Evolutionary conservation across 2,113 vertebrate genomes (phyloP).

Genomic region (Epinephelus lanceolatus): DNA sequence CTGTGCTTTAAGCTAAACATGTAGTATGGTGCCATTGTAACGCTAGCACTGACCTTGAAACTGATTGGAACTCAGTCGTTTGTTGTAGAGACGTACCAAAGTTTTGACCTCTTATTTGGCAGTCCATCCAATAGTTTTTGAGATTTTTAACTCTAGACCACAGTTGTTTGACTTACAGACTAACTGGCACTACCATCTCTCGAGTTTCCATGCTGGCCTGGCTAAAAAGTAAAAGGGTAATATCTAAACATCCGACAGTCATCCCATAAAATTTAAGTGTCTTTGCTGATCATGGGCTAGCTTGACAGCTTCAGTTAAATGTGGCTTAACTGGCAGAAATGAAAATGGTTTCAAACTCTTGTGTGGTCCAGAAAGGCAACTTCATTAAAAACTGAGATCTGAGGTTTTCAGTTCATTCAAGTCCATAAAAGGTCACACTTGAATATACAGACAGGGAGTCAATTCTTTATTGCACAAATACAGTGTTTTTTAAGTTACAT

Average conservation of each 20-base stretch:
- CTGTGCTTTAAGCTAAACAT: not conserved
- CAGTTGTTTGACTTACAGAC: constrained; percentile 5
- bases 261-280: constrained; percentile 10
- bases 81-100: not conserved
- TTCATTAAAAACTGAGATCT: not conserved
- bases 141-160: not conserved
- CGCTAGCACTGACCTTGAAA: not conserved
- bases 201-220: not conserved
- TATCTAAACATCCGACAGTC: constrained; percentile 10
- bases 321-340: not conserved
- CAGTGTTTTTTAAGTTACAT: not conserved
- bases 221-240: not conserved
- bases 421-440: not conserved
- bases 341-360: not conserved
- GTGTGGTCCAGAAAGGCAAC: not conserved
- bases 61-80: not conserved
- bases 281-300: not conserved
- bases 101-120: not conserved
- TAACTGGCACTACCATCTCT: constrained; percentile 4
- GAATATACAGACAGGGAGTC: not conserved
- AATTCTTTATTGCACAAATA: not conserved
- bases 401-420: not conserved
- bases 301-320: not conserved
- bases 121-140: not conserved
- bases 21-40: not conserved